Base-by-base conservation (phyloP, 2,888 invertebrate genomes). In the Phania funesta region DNA sequence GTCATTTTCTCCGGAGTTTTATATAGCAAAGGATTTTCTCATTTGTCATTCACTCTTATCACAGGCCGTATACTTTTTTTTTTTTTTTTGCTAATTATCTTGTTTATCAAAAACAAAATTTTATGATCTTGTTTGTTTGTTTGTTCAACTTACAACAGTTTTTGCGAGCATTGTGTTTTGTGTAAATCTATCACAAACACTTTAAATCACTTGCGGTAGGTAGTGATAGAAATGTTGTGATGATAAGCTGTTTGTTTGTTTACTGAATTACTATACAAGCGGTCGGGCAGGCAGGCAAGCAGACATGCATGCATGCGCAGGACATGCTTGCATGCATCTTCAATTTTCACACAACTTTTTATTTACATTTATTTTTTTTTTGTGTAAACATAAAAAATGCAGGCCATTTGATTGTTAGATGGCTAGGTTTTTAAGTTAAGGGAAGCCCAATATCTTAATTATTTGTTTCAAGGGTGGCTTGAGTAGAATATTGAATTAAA, bases 41-140 rank as follows among this genome's bases (percentile, higher is more conserved):
- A 11, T 11, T 56, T 8, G 1, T 26, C 46, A 18, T 62, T 62
- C 5, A 20, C 22, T 56, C 32, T 71, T 67, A 75, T 75, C 74
- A 8, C 62, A 54, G 67, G 50, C 64, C n/a, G n/a, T n/a, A n/a
- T n/a, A n/a, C n/a, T n/a, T n/a, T n/a, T n/a, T n/a, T n/a, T n/a
- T n/a, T n/a, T 41, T 58, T 35, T 58, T 76, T 76, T 60, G 60
- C 65, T 80, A 76, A 76, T 56, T 56, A 29, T 76, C 38, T 65
- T 81, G 52, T 67, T 70, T 70, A 18, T 60, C 44, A 44, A 29
- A 67, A 54, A 71, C 20, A 29, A 22, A 5, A 29, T 70, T 73
- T 73, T 54, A 52, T 52, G 29, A 65, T 50, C 7, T 65, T 71
- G 65, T 76, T 81, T 71, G 60, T 67, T 67, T 73, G 9, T 64